phyloP scores from a whole-genome alignment of 2,888 invertebrate species.

The Ormyrus thymus region DNA sequence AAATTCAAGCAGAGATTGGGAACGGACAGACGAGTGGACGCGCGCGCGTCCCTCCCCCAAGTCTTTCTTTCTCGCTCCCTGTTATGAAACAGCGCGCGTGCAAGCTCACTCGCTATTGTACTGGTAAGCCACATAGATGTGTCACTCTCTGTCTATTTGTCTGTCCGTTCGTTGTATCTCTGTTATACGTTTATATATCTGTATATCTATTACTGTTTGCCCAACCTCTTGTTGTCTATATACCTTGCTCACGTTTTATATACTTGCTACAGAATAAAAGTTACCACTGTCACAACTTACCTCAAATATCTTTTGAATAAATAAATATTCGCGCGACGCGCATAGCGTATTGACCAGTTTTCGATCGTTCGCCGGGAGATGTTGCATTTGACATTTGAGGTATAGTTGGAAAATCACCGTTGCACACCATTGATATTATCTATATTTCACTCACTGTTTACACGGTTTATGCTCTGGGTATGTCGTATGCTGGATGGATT shows the following conservation, averaged over 20 bases:
- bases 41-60: slow-evolving; percentile 34
- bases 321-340: too few species aligned
- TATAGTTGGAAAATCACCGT: slow-evolving; percentile 56
- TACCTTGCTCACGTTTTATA: slow-evolving; percentile 37
- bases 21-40: slow-evolving; percentile 68
- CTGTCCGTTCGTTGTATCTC: slow-evolving; percentile 60
- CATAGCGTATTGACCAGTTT: too few species aligned
- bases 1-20: slow-evolving; percentile 57
- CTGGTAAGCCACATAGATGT: slow-evolving; percentile 71
- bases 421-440: slow-evolving; percentile 66
- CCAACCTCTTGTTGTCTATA: slow-evolving; percentile 36
- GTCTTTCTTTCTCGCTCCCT: background rate
- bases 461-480: slow-evolving; percentile 74
- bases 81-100: slow-evolving; percentile 55
- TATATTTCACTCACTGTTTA: slow-evolving; percentile 68
- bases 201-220: slow-evolving; percentile 54
- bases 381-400: slow-evolving; percentile 26
- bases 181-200: slow-evolving; percentile 59
- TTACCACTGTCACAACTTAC: slow-evolving; percentile 36
- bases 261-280: slow-evolving; percentile 32
- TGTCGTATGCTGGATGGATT: slow-evolving; percentile 74
- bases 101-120: slow-evolving; percentile 59
- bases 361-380: background rate
- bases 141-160: slow-evolving; percentile 63
- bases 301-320: slow-evolving; percentile 40